phyloP scores from a whole-genome alignment of 2,113 vertebrate genomes.

The Tetraodon nigroviridis region DNA sequence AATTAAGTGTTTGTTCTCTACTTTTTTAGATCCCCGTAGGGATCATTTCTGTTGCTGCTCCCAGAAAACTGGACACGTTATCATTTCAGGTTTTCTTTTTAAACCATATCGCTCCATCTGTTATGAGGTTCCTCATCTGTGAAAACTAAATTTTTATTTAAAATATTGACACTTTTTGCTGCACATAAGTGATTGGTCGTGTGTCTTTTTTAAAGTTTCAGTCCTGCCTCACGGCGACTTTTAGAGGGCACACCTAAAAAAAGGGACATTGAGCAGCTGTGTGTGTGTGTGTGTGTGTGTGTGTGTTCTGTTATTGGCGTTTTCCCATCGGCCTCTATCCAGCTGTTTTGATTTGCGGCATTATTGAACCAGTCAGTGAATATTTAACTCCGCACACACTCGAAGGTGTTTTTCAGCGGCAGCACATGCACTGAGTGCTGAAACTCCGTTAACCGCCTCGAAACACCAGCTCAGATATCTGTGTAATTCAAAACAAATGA shows the following conservation, averaged over 20 bases:
- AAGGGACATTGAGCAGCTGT: slow-evolving; percentile 5
- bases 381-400: slow-evolving; percentile 20
- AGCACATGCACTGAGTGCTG: too few species aligned
- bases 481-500: too few species aligned
- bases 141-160: not conserved
- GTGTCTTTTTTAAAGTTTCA: not conserved
- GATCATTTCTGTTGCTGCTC: slow-evolving; percentile 42
- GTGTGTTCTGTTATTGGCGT: slow-evolving; percentile 8
- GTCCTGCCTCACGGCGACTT: slow-evolving; percentile 3
- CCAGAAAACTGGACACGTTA: slow-evolving; percentile 33
- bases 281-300: slow-evolving; percentile 18
- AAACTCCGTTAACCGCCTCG: too few species aligned
- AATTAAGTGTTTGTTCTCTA: slow-evolving; percentile 4
- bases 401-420: slow-evolving; percentile 1
- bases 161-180: not conserved
- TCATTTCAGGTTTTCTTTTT: slow-evolving; percentile 20
- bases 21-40: not conserved
- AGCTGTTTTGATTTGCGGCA: slow-evolving; percentile 20
- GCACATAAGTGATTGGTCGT: not conserved
- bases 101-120: slow-evolving; percentile 38
- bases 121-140: slow-evolving; percentile 14
- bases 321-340: not conserved
- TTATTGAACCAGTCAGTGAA: slow-evolving; percentile 19
- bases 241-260: slow-evolving; percentile 41
- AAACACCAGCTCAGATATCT: too few species aligned